Evolutionary conservation across 2,113 vertebrate species (phyloP), one percentile per base, ranked within the genome.

Genomic region (Proterorhinus semilunaris): DNA sequence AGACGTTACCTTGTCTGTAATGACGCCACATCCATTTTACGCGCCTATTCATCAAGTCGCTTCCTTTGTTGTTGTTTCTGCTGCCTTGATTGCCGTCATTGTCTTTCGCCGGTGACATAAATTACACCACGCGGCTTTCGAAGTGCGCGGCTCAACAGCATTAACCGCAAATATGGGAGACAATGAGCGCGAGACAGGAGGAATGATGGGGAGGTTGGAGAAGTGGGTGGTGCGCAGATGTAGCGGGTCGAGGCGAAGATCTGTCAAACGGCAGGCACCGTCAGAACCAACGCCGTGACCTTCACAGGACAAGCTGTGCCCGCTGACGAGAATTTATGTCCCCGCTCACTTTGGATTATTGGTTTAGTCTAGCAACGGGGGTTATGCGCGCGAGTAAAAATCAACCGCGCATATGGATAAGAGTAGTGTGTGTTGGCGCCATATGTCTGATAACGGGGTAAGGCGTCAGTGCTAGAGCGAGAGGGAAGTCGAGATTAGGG

Each of bases 301-400:
- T 91, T 90, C 87, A 86, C 15, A 55, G 83, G 82, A 85, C 83
- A 79, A 76, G 79, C 82, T 74, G 81, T 72, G 80, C 13, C 81
- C 69, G 51, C 72, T 53, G 80, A 82, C 80, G 16, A 64, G 78
- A 86, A 91, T 89, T 85, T 86, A 91, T 87, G 88, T 76, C 68
- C 6, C 62, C 66, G 72, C 76, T 88, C 85, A 87, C 82, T 88
- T 80, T 83, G 64, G 69, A 9, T 82, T 88, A 84, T 86, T 89
- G 78, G 78, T 66, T 66, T 59, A 65, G 83, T 43, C 57, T 47
- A 48, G 58, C 61, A 10, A 5, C 50, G 42, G 59, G 78, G n/a
- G 52, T 4, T 52, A 73, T 13, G 21, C 43, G 46, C 42, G 62
- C 61, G 65, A 16, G 43, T 49, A 68, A 65, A 65, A 47, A 36